Conservation (phyloP, 2,797 vertebrate species). For the Sebastes kiyomatsui region DNA sequence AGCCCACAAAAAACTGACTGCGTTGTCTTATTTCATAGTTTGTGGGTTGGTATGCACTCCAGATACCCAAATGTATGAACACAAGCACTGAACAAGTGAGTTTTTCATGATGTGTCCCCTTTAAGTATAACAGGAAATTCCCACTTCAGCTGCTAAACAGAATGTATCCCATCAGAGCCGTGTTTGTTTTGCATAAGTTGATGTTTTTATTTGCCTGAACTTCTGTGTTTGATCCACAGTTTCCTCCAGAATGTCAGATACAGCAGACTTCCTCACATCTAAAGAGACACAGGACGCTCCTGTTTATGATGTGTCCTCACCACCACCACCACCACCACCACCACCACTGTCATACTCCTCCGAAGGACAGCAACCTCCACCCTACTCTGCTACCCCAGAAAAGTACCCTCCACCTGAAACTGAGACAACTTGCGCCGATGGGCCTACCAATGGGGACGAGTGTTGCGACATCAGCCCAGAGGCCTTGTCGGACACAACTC, state of each 20-base stretch:
- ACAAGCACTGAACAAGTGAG: too few species aligned
- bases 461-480: slow-evolving; percentile 30
- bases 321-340: neutral
- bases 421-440: neutral
- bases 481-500: neutral
- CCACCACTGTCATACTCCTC: neutral
- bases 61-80: too few species aligned
- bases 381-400: slow-evolving; percentile 23
- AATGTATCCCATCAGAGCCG: neutral
- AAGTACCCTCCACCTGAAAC: neutral
- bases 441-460: neutral
- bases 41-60: too few species aligned
- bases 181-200: neutral
- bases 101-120: too few species aligned
- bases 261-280: neutral
- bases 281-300: neutral
- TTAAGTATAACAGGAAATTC: neutral
- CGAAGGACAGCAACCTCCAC: slow-evolving; percentile 34
- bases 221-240: neutral
- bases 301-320: neutral
- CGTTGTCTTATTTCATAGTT: too few species aligned
- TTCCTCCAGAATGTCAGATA: slow-evolving; percentile 59
- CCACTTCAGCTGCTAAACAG: neutral
- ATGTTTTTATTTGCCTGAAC: neutral
- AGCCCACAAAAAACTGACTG: too few species aligned